Percentiles rank a stretch among this genome's conserved stretches.
Evolutionary conservation across 2,797 vertebrate species (phyloP).

Genomic region (Emys orbicularis): DNA sequence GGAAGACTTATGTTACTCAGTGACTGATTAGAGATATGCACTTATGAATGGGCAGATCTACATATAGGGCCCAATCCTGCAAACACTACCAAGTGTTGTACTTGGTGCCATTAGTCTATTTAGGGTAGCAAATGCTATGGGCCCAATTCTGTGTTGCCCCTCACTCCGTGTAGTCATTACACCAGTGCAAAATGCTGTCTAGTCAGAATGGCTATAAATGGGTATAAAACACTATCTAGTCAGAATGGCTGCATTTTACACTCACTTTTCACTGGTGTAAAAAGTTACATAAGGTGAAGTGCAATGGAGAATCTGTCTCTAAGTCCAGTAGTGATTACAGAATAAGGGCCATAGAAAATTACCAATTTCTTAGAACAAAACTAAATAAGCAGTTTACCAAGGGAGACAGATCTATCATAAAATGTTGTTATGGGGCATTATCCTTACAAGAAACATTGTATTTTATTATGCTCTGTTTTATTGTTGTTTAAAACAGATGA

Average conservation of each 20-base stretch:
- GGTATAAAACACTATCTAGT: background rate
- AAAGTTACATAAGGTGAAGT: background rate
- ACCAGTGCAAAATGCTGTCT: background rate
- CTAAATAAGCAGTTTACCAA: background rate
- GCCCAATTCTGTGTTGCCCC: background rate
- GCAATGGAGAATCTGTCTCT: background rate
- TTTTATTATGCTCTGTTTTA: background rate
- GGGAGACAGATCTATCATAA: background rate
- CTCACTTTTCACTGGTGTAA: background rate
- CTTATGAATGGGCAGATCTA: background rate
- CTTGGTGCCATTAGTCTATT: fast-evolving
- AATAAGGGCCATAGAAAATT: background rate
- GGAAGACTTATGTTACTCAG: background rate
- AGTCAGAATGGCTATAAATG: fast-evolving
- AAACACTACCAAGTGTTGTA: background rate
- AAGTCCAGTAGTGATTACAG: background rate
- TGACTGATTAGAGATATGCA: background rate
- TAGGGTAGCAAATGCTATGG: background rate
- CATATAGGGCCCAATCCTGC: background rate
- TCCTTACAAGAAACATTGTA: background rate
- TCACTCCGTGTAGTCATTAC: background rate
- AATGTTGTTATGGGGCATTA: background rate
- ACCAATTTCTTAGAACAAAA: background rate
- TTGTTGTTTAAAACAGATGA: background rate
- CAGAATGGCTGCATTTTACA: fast-evolving